These are phyloP conservation scores for Drosophila bocki DNA, from an alignment of 1,140 invertebrate species.

Conservation along the genomic window DNA sequence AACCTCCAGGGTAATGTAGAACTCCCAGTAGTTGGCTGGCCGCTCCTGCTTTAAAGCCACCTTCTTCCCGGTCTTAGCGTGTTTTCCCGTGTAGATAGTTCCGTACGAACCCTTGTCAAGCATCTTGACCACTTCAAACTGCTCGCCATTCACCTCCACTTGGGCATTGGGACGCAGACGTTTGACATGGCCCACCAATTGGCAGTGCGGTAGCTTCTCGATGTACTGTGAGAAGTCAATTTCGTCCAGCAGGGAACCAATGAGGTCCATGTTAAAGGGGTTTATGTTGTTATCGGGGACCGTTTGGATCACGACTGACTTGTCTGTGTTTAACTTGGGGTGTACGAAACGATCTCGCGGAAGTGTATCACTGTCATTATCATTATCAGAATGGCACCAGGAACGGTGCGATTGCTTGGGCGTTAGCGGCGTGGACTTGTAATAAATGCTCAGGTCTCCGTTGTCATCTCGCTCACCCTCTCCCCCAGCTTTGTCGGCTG, in stretches of 20 bases:
- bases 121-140: constrained; percentile 89
- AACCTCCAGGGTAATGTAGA: constrained; percentile 92
- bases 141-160: constrained; percentile 86
- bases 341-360: constrained; percentile 37
- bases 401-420: constrained; percentile 58
- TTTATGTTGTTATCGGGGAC: constrained; percentile 81
- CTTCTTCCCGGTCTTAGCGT: constrained; percentile 77
- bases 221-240: constrained; percentile 85
- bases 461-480: constrained; percentile 33
- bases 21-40: constrained; percentile 92
- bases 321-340: constrained; percentile 36
- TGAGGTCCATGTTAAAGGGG: constrained; percentile 87
- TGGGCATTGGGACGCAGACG: constrained; percentile 80
- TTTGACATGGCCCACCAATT: constrained; percentile 64
- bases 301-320: constrained; percentile 43
- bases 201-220: constrained; percentile 63
- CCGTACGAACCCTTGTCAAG: constrained; percentile 91
- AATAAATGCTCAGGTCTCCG: constrained; percentile 68
- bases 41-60: constrained; percentile 92
- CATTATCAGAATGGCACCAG: constrained; percentile 48
- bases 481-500: constrained; percentile 2
- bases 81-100: constrained; percentile 87
- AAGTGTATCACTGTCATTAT: neutral
- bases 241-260: constrained; percentile 86
- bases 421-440: constrained; percentile 67